These are phyloP conservation scores for Anguilla megastoma DNA, from an alignment of 2,797 vertebrate species.

Conservation along the genomic window DNA sequence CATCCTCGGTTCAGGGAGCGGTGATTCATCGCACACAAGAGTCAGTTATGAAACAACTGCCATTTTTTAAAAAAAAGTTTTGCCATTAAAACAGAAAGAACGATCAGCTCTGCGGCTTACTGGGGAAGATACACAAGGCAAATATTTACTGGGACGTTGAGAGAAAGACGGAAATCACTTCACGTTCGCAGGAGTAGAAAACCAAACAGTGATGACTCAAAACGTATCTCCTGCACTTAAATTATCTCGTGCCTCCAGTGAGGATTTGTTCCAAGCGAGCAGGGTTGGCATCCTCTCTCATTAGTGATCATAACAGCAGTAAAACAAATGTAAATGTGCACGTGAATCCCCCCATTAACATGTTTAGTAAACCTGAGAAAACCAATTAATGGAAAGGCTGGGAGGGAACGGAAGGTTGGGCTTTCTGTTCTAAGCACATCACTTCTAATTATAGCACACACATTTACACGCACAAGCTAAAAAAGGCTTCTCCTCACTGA, in stretches of 20 bases:
- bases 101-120: slow-evolving; percentile 3
- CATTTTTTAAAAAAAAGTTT: neutral
- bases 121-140: neutral
- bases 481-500: neutral
- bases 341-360: neutral
- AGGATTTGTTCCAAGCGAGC: neutral
- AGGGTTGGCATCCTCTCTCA: neutral
- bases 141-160: neutral
- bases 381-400: neutral
- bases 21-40: slow-evolving; percentile 12
- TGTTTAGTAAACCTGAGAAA: neutral
- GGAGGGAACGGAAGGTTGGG: neutral
- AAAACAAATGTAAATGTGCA: neutral
- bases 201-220: neutral
- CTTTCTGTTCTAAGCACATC: neutral
- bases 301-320: neutral
- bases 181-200: slow-evolving; percentile 4
- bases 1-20: neutral
- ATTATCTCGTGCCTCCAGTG: neutral
- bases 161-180: slow-evolving; percentile 23
- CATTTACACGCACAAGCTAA: neutral
- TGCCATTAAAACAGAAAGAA: slow-evolving; percentile 18
- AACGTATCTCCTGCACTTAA: neutral
- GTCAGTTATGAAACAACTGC: neutral
- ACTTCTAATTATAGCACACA: neutral